Conservation (phyloP, 2,113 vertebrate genomes). For the Cynoglossus semilaevis region DNA sequence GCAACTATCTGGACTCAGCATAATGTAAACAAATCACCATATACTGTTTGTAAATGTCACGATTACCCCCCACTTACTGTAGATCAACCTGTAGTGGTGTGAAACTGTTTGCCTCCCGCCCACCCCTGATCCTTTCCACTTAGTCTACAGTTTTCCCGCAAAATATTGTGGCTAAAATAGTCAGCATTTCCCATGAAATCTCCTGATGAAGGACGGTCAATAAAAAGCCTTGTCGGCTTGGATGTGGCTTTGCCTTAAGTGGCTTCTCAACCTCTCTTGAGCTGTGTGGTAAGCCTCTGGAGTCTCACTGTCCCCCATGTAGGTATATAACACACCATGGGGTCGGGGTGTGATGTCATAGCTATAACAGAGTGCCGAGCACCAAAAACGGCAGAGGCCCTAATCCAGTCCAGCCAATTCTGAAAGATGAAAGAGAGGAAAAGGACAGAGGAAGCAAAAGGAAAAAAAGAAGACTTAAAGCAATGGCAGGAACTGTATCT, state of each 20-base stretch:
- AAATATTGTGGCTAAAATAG: slow-evolving; percentile 61
- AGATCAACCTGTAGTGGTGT: slow-evolving; percentile 50
- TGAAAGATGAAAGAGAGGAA: slow-evolving; percentile 66
- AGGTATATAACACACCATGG: slow-evolving; percentile 72
- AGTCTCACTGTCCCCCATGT: slow-evolving; percentile 66
- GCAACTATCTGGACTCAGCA: no score
- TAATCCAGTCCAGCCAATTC: slow-evolving; percentile 66
- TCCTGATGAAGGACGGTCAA: slow-evolving; percentile 53
- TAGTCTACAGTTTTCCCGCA: slow-evolving; percentile 38
- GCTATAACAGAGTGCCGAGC: slow-evolving; percentile 42
- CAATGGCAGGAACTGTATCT: slow-evolving; percentile 33
- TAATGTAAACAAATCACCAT: no score
- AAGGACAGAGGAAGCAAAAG: slow-evolving; percentile 44
- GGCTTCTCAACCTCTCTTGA: slow-evolving; percentile 64
- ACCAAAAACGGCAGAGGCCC: slow-evolving; percentile 41
- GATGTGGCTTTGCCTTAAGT: slow-evolving; percentile 73
- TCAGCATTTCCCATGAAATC: slow-evolving; percentile 67
- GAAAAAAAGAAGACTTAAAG: no score
- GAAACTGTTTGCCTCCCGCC: slow-evolving; percentile 35
- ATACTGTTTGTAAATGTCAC: slow-evolving; percentile 38
- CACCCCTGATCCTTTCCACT: slow-evolving; percentile 22
- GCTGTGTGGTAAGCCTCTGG: slow-evolving; percentile 69
- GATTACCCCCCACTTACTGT: slow-evolving; percentile 49
- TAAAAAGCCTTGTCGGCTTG: slow-evolving; percentile 57
- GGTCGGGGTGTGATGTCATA: slow-evolving; percentile 64